phyloP scores from a whole-genome alignment of 2,888 invertebrate genomes.

The Drosophila sordidula region DNA sequence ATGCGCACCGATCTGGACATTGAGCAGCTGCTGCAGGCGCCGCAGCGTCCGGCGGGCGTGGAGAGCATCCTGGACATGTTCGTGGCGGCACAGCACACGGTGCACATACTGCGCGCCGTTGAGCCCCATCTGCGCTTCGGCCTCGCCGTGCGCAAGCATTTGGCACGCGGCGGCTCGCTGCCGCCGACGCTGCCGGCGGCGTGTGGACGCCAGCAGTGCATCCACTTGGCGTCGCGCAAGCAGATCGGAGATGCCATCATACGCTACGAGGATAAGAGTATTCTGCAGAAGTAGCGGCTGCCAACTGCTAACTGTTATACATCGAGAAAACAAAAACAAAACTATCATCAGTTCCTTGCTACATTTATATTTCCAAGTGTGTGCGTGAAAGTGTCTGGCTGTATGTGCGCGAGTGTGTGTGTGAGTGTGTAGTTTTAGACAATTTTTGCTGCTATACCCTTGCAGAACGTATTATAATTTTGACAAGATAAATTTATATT shows the following conservation, averaged over 20 bases:
- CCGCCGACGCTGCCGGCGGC: constrained; percentile 53
- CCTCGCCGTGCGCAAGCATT: constrained; percentile 85
- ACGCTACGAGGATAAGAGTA: constrained; percentile 84
- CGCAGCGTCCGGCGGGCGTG: constrained; percentile 74
- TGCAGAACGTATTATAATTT: not conserved
- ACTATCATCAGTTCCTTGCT: constrained; percentile 65
- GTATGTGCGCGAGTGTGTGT: constrained; percentile 9
- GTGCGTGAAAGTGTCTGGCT: constrained; percentile 9
- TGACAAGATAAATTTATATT: not conserved
- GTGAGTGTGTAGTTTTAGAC: constrained; percentile 27
- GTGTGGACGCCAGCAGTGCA: constrained; percentile 83
- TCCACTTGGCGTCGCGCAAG: constrained; percentile 86
- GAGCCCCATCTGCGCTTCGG: constrained; percentile 90
- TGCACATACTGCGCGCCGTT: constrained; percentile 91
- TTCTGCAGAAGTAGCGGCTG: constrained; percentile 76
- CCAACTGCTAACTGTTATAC: constrained; percentile 36
- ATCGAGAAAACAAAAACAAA: constrained; percentile 1
- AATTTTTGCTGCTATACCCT: constrained; percentile 24
- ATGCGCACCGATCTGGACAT: constrained; percentile 89
- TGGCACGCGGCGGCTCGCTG: constrained; percentile 62
- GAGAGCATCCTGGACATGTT: constrained; percentile 90
- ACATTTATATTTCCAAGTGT: constrained; percentile 34
- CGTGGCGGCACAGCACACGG: constrained; percentile 87
- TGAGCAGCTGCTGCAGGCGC: constrained; percentile 83
- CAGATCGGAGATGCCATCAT: constrained; percentile 85